Percentiles rank a stretch among this genome's conserved stretches.
These are phyloP conservation scores for Agriopis leucophaearia DNA, from an alignment of 2,888 invertebrate genomes.

Conservation along the genomic window DNA sequence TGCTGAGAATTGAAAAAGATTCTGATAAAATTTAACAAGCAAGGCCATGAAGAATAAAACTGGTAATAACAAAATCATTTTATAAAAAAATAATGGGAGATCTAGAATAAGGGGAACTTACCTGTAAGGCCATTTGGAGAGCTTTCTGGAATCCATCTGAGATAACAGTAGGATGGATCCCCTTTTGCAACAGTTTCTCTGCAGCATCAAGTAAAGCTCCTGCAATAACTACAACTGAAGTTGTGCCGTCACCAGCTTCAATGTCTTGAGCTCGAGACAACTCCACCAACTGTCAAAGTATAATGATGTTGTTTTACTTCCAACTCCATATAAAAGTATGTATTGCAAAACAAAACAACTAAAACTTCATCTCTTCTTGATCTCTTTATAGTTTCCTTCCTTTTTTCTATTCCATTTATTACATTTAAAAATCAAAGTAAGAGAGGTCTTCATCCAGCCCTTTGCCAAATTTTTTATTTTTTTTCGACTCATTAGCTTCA, in stretches of 20 bases:
- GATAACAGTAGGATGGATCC: constrained; percentile 98
- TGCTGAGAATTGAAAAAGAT: no score
- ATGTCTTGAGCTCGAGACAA: constrained; percentile 99
- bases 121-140: constrained; percentile 90
- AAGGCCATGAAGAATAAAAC: no score
- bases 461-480: neutral
- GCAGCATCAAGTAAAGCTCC: constrained; percentile 98
- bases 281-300: constrained; percentile 94
- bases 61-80: no score
- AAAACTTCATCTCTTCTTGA: no score
- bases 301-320: neutral
- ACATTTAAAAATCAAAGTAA: no score
- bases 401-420: no score
- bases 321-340: neutral
- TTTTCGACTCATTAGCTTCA: no score
- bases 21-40: no score
- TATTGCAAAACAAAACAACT: no score
- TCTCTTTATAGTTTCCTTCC: no score
- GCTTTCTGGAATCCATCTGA: constrained; percentile 98
- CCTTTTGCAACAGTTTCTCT: constrained; percentile 95
- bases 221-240: constrained; percentile 98
- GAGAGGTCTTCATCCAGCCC: no score
- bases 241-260: constrained; percentile 99
- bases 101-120: constrained; percentile 38
- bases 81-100: no score